phyloP scores from a whole-genome alignment of 2,113 vertebrate genomes.

The Promerops cafer region DNA sequence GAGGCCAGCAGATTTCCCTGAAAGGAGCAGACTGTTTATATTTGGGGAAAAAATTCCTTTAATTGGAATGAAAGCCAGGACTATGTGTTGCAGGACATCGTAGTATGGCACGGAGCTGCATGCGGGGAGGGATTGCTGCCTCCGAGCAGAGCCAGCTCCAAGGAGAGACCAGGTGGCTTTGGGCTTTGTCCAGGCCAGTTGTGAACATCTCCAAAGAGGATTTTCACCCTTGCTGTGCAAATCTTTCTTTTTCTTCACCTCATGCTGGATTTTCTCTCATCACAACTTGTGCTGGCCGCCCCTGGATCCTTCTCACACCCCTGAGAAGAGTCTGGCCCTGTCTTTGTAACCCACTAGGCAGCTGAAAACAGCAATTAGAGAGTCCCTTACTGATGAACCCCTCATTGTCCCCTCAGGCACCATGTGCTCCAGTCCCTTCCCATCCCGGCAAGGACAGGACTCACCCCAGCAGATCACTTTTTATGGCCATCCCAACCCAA shows the following conservation, averaged over 20 bases:
- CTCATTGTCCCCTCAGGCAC: background rate
- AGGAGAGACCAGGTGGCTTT: constrained; percentile 1
- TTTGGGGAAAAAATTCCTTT: background rate
- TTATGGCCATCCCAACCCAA: background rate
- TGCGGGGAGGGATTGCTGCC: background rate
- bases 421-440: background rate
- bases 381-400: background rate
- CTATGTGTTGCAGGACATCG: background rate
- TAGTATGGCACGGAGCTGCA: background rate
- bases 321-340: background rate
- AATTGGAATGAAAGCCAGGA: background rate
- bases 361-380: background rate
- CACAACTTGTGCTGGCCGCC: background rate
- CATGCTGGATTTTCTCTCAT: background rate
- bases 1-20: constrained; percentile 54
- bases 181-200: background rate
- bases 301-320: background rate
- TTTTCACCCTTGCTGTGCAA: constrained; percentile 26
- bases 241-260: background rate
- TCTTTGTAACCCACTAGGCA: background rate
- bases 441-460: background rate
- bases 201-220: constrained; percentile 42
- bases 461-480: background rate
- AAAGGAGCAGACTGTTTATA: constrained; percentile 55
- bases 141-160: background rate